Base-by-base conservation (phyloP, 2,797 vertebrate species). In the Diplodus sargus region DNA sequence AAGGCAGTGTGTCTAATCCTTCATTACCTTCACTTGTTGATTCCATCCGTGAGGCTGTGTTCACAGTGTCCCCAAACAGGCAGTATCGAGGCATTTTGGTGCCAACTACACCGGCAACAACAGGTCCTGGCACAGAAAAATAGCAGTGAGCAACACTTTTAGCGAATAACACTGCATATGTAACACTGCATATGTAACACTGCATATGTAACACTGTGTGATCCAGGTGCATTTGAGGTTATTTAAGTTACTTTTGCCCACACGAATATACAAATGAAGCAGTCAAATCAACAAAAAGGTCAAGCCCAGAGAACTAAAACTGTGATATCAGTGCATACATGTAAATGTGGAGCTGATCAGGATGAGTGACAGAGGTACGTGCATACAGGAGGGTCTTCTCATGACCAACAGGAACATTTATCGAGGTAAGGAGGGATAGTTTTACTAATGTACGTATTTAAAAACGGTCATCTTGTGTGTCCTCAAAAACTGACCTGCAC, bases 61-160 rank as follows among this genome's bases (percentile, higher is more conserved):
- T 96, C 39, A 96, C 95, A 0, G 95, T 96, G 85, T 96, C 95
- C 17, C 95, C 95, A 86, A 96, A 96, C 49, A 96, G 89, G 82
- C 95, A 96, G 83, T 96, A 96, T 2, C 95, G 94, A 16, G 95
- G 96, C 95, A 96, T 96, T 91, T 96, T 96, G 15, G 95, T 96
- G 48, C 95, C 95, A 70, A 96, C 95, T 15, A 96, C 95, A 68
- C 95, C 96, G 17, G 95, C 95, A 12, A 96, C 95, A 15, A 96
- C 94, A 23, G 95, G 95, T 58, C 96, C 95, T 96, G 78, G 42
- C 23, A 66, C 14, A 30, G 39, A 74, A 17, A 78, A 66, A 48
- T 12, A 74, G 6, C 9, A 62, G 13, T 2, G 22, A 57, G 14
- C 18, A 59, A 20, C 30, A 49, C 18, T 16, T 25, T 25, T 25